Conservation (phyloP, 2,888 invertebrate genomes). For the Peribatodes rhomboidaria region DNA sequence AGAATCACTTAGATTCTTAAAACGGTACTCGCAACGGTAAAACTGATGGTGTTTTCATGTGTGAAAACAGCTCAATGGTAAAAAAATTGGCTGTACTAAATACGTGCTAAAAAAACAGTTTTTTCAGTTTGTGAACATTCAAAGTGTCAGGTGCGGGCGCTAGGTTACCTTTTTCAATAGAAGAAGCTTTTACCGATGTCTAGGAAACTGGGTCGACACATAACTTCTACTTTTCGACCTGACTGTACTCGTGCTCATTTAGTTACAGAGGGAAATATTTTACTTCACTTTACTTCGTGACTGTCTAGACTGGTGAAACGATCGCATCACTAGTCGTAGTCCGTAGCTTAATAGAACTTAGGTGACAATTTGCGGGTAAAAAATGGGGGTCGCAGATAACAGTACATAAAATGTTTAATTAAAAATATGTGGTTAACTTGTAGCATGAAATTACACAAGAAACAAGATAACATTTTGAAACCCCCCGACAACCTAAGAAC, state of each 20-base stretch:
- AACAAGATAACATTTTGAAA: no score
- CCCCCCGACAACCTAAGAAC: no score
- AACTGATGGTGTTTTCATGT: slow-evolving; percentile 24
- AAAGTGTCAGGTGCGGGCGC: slow-evolving; percentile 51
- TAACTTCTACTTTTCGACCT: slow-evolving; percentile 56
- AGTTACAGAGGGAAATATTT: slow-evolving; percentile 27
- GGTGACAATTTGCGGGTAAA: background rate
- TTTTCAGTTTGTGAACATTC: slow-evolving; percentile 16
- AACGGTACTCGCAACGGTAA: background rate
- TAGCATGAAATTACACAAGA: no score
- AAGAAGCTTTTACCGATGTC: slow-evolving; percentile 69
- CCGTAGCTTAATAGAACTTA: background rate
- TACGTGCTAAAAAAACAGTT: slow-evolving; percentile 12
- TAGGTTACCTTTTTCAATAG: slow-evolving; percentile 67
- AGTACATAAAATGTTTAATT: no score
- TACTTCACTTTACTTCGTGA: slow-evolving; percentile 13
- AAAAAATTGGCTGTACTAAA: slow-evolving; percentile 6
- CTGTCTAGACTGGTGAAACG: slow-evolving; percentile 11
- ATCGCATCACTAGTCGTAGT: background rate
- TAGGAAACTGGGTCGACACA: slow-evolving; percentile 68
- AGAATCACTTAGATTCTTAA: no score
- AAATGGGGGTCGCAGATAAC: no score
- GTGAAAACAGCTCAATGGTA: slow-evolving; percentile 17
- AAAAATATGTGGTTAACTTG: no score
- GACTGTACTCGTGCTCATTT: slow-evolving; percentile 36